phyloP scores from a whole-genome alignment of 2,797 vertebrate species.

The Ctenopoma multispine region DNA sequence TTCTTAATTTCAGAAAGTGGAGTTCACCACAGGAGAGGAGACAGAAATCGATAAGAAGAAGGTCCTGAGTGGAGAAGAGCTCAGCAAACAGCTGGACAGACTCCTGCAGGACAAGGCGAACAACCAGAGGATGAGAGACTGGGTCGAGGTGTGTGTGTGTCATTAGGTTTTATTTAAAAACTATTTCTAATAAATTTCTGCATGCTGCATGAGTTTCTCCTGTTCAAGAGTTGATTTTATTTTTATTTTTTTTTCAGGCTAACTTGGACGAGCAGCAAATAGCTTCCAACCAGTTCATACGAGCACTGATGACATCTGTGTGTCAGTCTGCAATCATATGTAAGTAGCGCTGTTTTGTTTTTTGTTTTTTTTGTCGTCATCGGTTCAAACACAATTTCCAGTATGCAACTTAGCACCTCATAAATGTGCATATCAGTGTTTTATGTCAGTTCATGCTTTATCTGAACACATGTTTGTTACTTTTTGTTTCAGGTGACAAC shows the following conservation, averaged over 20 bases:
- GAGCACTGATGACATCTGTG: constrained; percentile 93
- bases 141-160: constrained; percentile 92
- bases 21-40: constrained; percentile 91
- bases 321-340: constrained; percentile 95
- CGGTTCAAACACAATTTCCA: background rate
- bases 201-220: background rate
- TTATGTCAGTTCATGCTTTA: background rate
- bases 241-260: constrained; percentile 78
- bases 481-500: constrained; percentile 86
- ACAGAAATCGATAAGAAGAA: constrained; percentile 83
- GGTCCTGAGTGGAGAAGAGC: constrained; percentile 86
- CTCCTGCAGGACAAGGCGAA: constrained; percentile 90
- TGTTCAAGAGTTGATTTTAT: background rate
- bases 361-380: too few species aligned
- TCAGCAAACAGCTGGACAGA: constrained; percentile 89
- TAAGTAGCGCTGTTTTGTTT: constrained; percentile 71
- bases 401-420: background rate
- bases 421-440: background rate
- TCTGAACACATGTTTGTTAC: background rate
- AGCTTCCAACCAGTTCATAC: constrained; percentile 88
- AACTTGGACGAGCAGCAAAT: constrained; percentile 92
- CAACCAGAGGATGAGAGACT: constrained; percentile 93
- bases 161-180: too few species aligned
- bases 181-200: background rate
- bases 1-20: constrained; percentile 84